A percentile compares a stretch with the other conserved stretches of the same genome.
Evolutionary conservation across 2,113 vertebrate species (phyloP).

Genomic region (Oncorhynchus clarkii): DNA sequence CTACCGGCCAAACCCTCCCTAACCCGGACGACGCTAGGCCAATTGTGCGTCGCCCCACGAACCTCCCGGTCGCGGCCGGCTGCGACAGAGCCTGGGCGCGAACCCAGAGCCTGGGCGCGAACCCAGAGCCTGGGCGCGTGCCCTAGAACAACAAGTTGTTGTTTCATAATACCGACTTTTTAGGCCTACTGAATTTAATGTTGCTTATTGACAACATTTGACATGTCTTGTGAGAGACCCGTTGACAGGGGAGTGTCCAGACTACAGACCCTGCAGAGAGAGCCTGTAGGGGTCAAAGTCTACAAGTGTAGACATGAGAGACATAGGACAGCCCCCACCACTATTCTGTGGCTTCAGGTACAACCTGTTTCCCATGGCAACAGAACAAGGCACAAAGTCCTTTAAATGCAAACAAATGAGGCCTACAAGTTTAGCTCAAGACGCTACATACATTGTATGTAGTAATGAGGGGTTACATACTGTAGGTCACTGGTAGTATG

Average conservation of each 20-base stretch:
- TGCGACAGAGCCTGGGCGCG: no score
- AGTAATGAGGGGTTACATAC: neutral
- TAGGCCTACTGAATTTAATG: no score
- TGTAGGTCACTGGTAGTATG: neutral
- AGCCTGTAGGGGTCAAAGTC: slow-evolving; percentile 40
- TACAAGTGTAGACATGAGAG: slow-evolving; percentile 41
- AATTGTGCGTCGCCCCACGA: no score
- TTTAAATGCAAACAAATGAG: slow-evolving; percentile 23
- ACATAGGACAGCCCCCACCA: slow-evolving; percentile 6
- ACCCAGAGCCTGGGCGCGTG: no score
- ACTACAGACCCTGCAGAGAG: slow-evolving; percentile 23
- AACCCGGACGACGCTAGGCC: no score
- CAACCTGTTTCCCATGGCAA: no score
- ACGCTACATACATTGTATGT: neutral
- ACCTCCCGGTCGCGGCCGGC: no score
- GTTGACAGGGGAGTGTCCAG: slow-evolving; percentile 15
- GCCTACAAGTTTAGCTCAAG: neutral
- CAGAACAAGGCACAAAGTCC: slow-evolving; percentile 16
- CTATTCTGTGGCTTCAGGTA: neutral
- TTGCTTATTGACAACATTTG: neutral
- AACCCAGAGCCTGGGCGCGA: no score
- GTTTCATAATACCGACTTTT: no score
- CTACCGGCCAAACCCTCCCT: no score
- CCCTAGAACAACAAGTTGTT: no score
- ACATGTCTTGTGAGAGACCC: slow-evolving; percentile 27